These are phyloP conservation scores for Cephalopholis sonnerati DNA, from an alignment of 2,113 vertebrate genomes.

Conservation along the genomic window DNA sequence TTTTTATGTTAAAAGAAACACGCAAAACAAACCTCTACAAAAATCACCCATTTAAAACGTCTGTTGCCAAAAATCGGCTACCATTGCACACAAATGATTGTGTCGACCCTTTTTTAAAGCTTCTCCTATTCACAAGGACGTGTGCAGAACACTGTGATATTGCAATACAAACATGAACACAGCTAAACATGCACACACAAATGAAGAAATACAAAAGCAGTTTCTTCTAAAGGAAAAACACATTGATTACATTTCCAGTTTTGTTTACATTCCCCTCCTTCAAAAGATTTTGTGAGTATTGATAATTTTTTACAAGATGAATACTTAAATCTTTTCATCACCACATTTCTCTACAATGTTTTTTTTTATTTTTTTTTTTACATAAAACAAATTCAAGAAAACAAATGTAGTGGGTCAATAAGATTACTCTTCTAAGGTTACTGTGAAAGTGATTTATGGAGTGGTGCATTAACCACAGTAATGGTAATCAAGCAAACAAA, in stretches of 20 bases:
- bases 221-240: not conserved
- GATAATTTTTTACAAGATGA: not conserved
- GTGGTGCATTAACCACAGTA: not conserved
- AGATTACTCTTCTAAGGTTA: not conserved
- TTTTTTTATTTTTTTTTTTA: too few species aligned
- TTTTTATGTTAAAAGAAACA: constrained; percentile 48
- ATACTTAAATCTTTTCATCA: not conserved
- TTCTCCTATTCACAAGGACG: constrained; percentile 7
- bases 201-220: constrained; percentile 17
- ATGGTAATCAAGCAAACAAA: not conserved
- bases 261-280: not conserved
- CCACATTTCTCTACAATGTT: not conserved
- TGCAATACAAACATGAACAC: constrained; percentile 16
- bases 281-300: not conserved
- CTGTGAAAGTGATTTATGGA: not conserved
- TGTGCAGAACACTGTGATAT: constrained; percentile 24
- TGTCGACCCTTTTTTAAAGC: constrained; percentile 24
- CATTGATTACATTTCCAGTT: too few species aligned
- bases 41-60: constrained; percentile 59
- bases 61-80: constrained; percentile 50
- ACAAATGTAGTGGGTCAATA: not conserved
- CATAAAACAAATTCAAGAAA: not conserved
- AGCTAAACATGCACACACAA: constrained; percentile 12
- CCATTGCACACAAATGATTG: constrained; percentile 55
- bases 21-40: constrained; percentile 56